These are phyloP conservation scores for Drosophila subpulchrella DNA, from an alignment of 1,140 invertebrate species.

Conservation along the genomic window DNA sequence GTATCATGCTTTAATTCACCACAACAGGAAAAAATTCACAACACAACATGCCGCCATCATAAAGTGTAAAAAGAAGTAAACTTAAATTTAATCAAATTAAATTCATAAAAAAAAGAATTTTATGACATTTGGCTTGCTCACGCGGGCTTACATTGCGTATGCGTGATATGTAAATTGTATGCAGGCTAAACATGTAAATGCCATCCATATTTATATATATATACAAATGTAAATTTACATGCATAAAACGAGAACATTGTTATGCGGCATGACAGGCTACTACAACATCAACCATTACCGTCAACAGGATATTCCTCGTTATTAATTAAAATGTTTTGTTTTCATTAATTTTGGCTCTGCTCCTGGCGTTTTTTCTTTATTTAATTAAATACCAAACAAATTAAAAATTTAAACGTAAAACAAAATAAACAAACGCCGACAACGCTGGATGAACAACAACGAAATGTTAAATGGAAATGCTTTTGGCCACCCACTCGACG, in stretches of 20 bases:
- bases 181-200: constrained; percentile 58
- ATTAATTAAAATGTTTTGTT: constrained; percentile 72
- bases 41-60: constrained; percentile 12
- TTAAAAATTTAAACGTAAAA: constrained; percentile 31
- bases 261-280: constrained; percentile 56
- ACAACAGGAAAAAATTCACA: constrained; percentile 1
- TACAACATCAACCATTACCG: constrained; percentile 17
- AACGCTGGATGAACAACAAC: background rate
- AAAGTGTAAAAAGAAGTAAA: constrained; percentile 28
- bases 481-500: constrained; percentile 12
- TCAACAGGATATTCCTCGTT: constrained; percentile 44
- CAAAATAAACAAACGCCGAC: constrained; percentile 12
- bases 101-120: constrained; percentile 39
- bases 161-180: constrained; percentile 54
- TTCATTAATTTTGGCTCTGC: constrained; percentile 43
- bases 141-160: constrained; percentile 54
- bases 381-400: constrained; percentile 69
- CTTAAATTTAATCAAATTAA: constrained; percentile 22
- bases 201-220: constrained; percentile 20
- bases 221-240: constrained; percentile 17
- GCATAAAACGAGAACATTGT: constrained; percentile 41
- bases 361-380: constrained; percentile 37
- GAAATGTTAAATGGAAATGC: constrained; percentile 14
- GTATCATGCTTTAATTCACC: constrained; percentile 17
- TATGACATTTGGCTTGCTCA: constrained; percentile 33